Conservation (phyloP, 1,140 invertebrate genomes). For the Eupeodes corollae region DNA sequence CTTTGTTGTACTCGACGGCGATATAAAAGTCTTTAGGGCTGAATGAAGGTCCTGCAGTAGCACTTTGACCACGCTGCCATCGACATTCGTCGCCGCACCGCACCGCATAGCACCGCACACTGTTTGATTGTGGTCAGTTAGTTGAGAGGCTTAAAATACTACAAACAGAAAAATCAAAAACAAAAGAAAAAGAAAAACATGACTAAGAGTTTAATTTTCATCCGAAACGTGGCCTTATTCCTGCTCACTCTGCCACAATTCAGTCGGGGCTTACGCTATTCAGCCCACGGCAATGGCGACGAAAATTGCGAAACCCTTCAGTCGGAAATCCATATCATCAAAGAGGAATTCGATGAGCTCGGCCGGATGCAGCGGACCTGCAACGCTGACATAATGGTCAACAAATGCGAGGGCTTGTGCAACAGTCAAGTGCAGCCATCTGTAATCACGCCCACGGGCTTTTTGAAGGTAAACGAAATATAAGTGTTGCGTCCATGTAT, state of each 20-base stretch:
- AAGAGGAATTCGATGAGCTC: slow-evolving; percentile 79
- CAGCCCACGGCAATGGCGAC: slow-evolving; percentile 34
- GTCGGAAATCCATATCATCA: slow-evolving; percentile 66
- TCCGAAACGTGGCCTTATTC: no score
- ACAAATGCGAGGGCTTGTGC: slow-evolving; percentile 83
- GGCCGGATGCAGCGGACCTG: slow-evolving; percentile 70
- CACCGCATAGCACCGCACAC: no score
- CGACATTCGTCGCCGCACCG: no score
- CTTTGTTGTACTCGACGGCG: no score
- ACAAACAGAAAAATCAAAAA: no score
- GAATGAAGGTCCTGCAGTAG: no score
- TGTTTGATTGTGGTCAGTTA: no score
- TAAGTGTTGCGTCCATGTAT: background rate
- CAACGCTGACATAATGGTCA: slow-evolving; percentile 72
- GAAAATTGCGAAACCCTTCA: slow-evolving; percentile 67
- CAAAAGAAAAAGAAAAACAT: no score
- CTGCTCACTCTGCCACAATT: background rate
- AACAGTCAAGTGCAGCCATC: slow-evolving; percentile 83
- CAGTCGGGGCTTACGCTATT: slow-evolving; percentile 23
- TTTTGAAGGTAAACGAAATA: slow-evolving; percentile 60
- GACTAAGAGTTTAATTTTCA: no score
- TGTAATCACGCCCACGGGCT: slow-evolving; percentile 73
- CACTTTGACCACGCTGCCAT: no score
- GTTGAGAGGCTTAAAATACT: no score
- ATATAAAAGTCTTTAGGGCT: no score